Percentiles rank a stretch among this genome's conserved stretches.
Evolutionary conservation across 1,140 invertebrate species (phyloP).

Genomic region (Brachionus koreanus): DNA sequence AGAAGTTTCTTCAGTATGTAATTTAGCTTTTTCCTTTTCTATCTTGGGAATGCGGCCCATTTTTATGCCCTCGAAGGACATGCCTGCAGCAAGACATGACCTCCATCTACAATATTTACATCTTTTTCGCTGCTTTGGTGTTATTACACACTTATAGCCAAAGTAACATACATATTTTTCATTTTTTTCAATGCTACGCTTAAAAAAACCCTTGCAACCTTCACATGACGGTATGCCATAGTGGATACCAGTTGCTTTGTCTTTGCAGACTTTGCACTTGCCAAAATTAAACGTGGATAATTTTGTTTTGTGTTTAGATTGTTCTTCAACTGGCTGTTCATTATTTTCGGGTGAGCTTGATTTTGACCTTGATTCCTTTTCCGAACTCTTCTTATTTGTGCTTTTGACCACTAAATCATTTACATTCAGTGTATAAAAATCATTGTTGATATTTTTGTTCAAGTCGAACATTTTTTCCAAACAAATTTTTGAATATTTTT

Average conservation of each 20-base stretch:
- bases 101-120: conserved; percentile 59
- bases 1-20: background rate
- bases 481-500: background rate
- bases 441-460: background rate
- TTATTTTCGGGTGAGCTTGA: conserved; percentile 5
- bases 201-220: conserved; percentile 39
- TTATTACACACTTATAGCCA: conserved; percentile 56
- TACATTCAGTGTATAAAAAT: background rate
- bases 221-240: conserved; percentile 37
- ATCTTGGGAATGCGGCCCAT: conserved; percentile 43
- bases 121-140: conserved; percentile 55
- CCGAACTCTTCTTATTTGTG: background rate
- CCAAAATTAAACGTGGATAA: conserved; percentile 15
- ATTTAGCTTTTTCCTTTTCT: conserved; percentile 13
- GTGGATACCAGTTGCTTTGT: conserved; percentile 39
- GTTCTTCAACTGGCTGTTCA: background rate
- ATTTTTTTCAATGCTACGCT: conserved; percentile 57
- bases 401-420: background rate
- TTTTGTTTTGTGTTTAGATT: background rate
- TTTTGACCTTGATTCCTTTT: background rate
- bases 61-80: conserved; percentile 41
- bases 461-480: background rate
- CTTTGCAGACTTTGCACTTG: conserved; percentile 40
- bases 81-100: conserved; percentile 52
- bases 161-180: conserved; percentile 58